Base-by-base conservation (phyloP, 64 coral and sea anemone species). In the Pachyseris speciosa region DNA sequence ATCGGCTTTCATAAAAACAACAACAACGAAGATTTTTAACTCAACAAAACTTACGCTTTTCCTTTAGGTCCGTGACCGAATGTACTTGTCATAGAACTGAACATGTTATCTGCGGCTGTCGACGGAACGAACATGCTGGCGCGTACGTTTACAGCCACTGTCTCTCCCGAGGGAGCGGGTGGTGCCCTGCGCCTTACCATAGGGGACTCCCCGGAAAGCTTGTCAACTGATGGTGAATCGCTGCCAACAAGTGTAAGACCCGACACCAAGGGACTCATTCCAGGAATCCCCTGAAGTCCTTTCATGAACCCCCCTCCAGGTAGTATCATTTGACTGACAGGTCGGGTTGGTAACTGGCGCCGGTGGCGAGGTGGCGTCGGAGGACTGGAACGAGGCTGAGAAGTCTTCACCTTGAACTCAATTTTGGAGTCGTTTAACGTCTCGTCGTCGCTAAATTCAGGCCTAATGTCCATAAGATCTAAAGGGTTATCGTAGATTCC, bases 401-500 rank as follows among this genome's bases (percentile, higher is more conserved):
- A 72, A n/a, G 3, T 44, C 4, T 34, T 75, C 87, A 98, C 91
- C 92, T 92, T 95, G 64, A 64, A 42, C 32, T 72, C 51, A 29
- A 17, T 40, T 30, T 40, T 57, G 2, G 60, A 49, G 8, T 98
- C 92, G 50, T 98, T 95, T 69, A 95, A 58, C 7, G 75, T 57
- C 44, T 98, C 96, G 29, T 98, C 96, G 3, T 98, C 96, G 80
- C 89, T 98, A 0, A 95, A 72, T 20, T 93, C 88, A 44, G 85
- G 47, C 58, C 74, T 92, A 11, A 98, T 55, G 36, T 98, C 96
- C 15, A 88, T 13, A 7, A 98, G 27, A 24, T 98, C 94, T 37
- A 77, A 42, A 26, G 96, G 96, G 43, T 92, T 84, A 33, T 98
- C 96, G 45, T 98, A 98, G n/a, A 98, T 98, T 12, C 92, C 92